Conservation (phyloP, 2,888 invertebrate species). For the Pycnomerus fuliginosus region DNA sequence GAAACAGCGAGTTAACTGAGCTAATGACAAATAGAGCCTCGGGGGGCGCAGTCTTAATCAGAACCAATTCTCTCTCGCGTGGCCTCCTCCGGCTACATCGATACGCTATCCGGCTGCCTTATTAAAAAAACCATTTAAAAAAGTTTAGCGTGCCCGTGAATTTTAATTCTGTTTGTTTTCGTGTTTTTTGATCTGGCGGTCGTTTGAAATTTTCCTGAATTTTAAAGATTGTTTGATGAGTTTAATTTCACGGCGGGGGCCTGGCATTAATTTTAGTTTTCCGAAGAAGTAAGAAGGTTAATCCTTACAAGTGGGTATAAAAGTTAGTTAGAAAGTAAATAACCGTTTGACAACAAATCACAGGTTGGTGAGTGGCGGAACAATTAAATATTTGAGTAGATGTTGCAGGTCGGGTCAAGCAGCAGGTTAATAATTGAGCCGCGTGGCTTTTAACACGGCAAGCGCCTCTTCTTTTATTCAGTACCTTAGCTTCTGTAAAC, state of each 20-base stretch:
- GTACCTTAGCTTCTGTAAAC: conserved; percentile 52
- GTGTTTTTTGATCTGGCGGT: conserved; percentile 33
- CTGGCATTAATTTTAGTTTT: too few species aligned
- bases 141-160: conserved; percentile 37
- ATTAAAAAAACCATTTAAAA: conserved; percentile 43
- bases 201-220: conserved; percentile 33
- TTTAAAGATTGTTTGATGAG: conserved; percentile 32
- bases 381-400: conserved; percentile 55
- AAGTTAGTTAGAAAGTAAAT: conserved; percentile 41
- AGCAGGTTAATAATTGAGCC: conserved; percentile 53
- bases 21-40: conserved; percentile 52
- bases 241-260: too few species aligned
- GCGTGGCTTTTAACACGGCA: conserved; percentile 55
- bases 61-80: conserved; percentile 36
- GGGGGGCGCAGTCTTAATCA: conserved; percentile 50
- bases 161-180: conserved; percentile 40
- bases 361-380: conserved; percentile 49
- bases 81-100: conserved; percentile 42
- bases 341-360: conserved; percentile 50
- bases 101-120: conserved; percentile 38
- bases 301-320: conserved; percentile 21
- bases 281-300: conserved; percentile 18
- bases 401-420: conserved; percentile 51
- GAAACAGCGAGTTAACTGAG: conserved; percentile 50
- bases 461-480: conserved; percentile 54